Evolutionary conservation across 2,797 vertebrate species (phyloP), one percentile per base, ranked within the genome.

Genomic region (Balearica regulorum): DNA sequence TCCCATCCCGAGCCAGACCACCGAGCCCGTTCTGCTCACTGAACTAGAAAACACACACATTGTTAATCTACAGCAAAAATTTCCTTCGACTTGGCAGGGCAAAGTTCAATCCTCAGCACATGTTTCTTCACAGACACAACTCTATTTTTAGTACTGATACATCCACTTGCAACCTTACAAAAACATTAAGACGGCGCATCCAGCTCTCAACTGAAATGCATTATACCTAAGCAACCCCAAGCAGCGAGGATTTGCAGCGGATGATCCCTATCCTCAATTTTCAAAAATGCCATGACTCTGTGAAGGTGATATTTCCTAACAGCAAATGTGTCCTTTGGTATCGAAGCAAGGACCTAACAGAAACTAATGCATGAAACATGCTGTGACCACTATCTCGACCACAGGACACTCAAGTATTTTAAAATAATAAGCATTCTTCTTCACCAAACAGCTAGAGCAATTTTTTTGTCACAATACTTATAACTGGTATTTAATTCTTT

Each of bases 211-310:
- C 5, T 58, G 51, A 68, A 46, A 64, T 3, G 12, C 24, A 9
- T 12, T 44, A 39, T 13, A 57, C 22, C 24, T 29, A n/a, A 70
- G 28, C 31, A 43, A 35, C 11, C 14, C n/a, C 31, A 37, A 28
- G 17, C 55, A 46, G 16, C 4, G 1, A 3, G n/a, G 81, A 41
- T 55, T 39, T 66, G 68, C 55, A 3, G 7, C 0, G 0, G 31
- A 11, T 7, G 6, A 77, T 60, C 51, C 69, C 41, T 31, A 13
- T 8, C 60, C 43, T 55, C 41, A 35, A 0, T 35, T 86, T 78
- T 39, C 60, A 71, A 31, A 62, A 53, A 37, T 13, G 14, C 79
- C 12, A 5, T 8, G 33, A 61, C 24, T 20, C 3, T 5, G 35
- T 8, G 39, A 62, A 35, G 53, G 48, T 19, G 29, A 22, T 46